Evolutionary conservation across 2,888 invertebrate genomes (phyloP), one percentile per base, ranked within the genome.

Genomic region (Oscheius sp.): DNA sequence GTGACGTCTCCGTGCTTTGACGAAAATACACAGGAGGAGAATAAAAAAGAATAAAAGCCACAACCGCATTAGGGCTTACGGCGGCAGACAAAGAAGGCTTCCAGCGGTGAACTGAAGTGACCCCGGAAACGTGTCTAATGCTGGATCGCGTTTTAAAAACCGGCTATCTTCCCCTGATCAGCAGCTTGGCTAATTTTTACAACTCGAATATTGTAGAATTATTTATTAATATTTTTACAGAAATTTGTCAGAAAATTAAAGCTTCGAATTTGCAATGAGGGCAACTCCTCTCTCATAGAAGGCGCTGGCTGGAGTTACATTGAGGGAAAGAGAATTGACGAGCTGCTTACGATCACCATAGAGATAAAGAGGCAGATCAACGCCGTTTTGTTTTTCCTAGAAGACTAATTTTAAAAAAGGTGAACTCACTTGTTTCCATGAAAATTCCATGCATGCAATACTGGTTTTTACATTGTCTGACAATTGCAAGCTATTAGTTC

Each of bases 201-300:
- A 10, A 10, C 8, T 37, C 15, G 37, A 10, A 37, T 37, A 37
- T 8, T 37, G 8, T 37, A 37, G 15, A 10, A 37, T 37, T 37
- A 10, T 37, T 37, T 37, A 37, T 10, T 37, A 37, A 10, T 37
- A 37, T 15, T 37, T 37, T 37, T 37, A 37, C 37, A 37, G 8
- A 10, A 48, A 48, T 48, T 5, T 5, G 12, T 23, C 12, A 25
- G 8, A 25, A 5, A 48, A 23, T 48, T 23, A 5, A 48, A 6
- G 20, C 20, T 25, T 48, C 20, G 78, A 57, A 48, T 96, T 96
- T 25, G 95, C 94, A 86, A 96, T 91, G 50, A 98, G 91, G 57
- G 97, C 97, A 27, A 99, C 97, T 79, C 98, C 98, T 65, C 98
- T 91, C 89, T 98, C 96, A 89, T 96, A 97, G 90, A 98, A 97